phyloP scores from a whole-genome alignment of 1,140 invertebrate genomes.

The Gonatopus flavifemur region DNA sequence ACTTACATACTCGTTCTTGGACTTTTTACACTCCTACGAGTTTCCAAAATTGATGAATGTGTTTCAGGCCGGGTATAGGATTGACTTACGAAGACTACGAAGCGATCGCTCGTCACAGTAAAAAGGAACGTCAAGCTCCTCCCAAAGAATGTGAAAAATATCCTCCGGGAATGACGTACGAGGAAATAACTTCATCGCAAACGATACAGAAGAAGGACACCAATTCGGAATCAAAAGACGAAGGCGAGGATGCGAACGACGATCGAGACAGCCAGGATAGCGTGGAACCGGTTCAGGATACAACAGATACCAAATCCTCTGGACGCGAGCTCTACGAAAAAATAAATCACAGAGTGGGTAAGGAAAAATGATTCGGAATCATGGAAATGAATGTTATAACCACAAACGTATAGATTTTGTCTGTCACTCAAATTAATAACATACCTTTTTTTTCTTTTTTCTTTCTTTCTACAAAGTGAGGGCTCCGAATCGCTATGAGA shows the following conservation, averaged over 20 bases:
- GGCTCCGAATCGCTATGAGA: slow-evolving; percentile 56
- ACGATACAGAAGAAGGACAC: slow-evolving; percentile 32
- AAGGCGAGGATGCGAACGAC: slow-evolving; percentile 29
- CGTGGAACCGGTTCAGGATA: slow-evolving; percentile 52
- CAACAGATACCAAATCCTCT: slow-evolving; percentile 56
- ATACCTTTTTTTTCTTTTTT: not conserved
- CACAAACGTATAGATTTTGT: not conserved
- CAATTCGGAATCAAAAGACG: slow-evolving; percentile 32
- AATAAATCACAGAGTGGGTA: slow-evolving; percentile 57
- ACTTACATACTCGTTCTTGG: too few species aligned
- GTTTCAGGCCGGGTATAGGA: slow-evolving; percentile 36
- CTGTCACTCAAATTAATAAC: not conserved
- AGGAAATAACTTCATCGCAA: slow-evolving; percentile 54
- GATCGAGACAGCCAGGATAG: slow-evolving; percentile 52
- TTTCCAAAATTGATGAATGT: not conserved
- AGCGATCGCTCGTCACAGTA: slow-evolving; percentile 53
- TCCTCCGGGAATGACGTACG: slow-evolving; percentile 53
- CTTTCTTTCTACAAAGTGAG: slow-evolving; percentile 43
- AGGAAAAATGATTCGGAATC: slow-evolving; percentile 17
- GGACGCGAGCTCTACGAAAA: slow-evolving; percentile 62
- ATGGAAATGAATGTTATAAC: not conserved
- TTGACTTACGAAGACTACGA: slow-evolving; percentile 56
- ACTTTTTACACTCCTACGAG: too few species aligned
- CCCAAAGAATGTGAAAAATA: slow-evolving; percentile 40
- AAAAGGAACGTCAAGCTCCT: slow-evolving; percentile 48